phyloP scores from a whole-genome alignment of 23 tunicate genomes.

The Aplidium turbinatum region DNA sequence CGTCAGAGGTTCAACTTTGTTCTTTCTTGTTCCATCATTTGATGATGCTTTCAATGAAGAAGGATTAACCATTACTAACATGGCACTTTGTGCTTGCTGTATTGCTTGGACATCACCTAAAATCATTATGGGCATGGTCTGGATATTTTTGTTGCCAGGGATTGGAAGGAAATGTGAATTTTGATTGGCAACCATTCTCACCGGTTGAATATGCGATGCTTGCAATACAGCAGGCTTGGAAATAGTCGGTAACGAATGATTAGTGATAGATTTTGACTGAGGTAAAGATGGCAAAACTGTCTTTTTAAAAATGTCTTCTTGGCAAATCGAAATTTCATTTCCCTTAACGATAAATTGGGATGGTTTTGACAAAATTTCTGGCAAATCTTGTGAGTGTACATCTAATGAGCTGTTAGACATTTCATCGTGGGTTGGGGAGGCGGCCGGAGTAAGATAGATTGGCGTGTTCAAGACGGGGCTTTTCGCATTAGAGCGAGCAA shows the following conservation, averaged over 20 bases:
- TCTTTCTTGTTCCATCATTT: background rate
- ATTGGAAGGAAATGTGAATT: constrained; percentile 68
- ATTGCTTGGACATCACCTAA: constrained; percentile 85
- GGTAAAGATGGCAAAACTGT: background rate
- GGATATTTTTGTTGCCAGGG: constrained; percentile 64
- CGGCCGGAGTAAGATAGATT: constrained; percentile 77
- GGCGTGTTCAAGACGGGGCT: constrained; percentile 62
- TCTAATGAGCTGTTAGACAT: too few relatives aligned
- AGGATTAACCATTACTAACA: constrained; percentile 80
- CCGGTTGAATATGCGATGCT: constrained; percentile 45
- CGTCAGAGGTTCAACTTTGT: background rate
- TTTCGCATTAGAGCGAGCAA: background rate
- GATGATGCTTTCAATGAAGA: background rate
- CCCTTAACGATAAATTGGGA: too few relatives aligned
- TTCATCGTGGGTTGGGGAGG: constrained; percentile 65
- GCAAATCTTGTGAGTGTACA: too few relatives aligned
- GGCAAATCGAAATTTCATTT: too few relatives aligned
- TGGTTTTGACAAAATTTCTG: background rate
- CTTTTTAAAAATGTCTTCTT: too few relatives aligned
- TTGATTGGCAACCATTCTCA: constrained; percentile 36
- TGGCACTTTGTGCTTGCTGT: constrained; percentile 70
- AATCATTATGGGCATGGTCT: constrained; percentile 95
- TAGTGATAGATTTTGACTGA: too few relatives aligned
- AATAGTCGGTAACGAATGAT: constrained; percentile 79
- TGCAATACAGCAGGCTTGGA: constrained; percentile 35